Evolutionary conservation across 2,797 vertebrate genomes (phyloP).

Genomic region (Coranthus polyacanthus): DNA sequence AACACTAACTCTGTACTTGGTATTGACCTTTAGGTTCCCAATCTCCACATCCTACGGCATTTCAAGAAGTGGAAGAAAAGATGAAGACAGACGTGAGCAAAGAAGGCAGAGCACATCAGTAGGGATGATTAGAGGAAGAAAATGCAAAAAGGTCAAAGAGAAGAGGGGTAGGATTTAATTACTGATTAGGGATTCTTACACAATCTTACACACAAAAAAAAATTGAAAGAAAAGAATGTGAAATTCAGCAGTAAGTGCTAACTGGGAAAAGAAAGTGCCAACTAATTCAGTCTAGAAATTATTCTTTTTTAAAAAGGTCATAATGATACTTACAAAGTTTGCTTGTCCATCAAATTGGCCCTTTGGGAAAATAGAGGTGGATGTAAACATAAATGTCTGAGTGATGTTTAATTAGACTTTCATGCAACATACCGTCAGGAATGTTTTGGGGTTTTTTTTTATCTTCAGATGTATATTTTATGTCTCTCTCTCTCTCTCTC

Average conservation of each 20-base stretch:
- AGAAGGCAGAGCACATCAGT: slow-evolving; percentile 11
- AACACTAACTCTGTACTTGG: slow-evolving; percentile 89
- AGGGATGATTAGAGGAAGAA: neutral
- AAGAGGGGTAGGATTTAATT: slow-evolving; percentile 3
- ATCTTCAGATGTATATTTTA: too few relatives aligned
- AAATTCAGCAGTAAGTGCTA: slow-evolving; percentile 3
- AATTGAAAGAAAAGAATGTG: neutral
- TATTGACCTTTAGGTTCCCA: slow-evolving; percentile 87
- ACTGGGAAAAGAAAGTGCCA: neutral
- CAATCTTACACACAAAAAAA: neutral
- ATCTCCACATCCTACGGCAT: slow-evolving; percentile 89
- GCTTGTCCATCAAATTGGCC: slow-evolving; percentile 85
- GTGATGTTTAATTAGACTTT: neutral
- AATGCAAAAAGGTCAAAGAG: neutral
- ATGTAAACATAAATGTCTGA: slow-evolving; percentile 15
- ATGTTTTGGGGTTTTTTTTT: too few relatives aligned
- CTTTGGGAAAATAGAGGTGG: slow-evolving; percentile 58
- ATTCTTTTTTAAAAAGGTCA: too few relatives aligned
- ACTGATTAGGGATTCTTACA: slow-evolving; percentile 12
- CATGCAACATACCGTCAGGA: neutral
- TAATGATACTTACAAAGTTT: slow-evolving; percentile 80
- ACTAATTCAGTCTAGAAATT: slow-evolving; percentile 10
- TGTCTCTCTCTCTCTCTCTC: too few relatives aligned
- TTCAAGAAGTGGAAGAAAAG: neutral
- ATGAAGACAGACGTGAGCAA: neutral